Evolutionary conservation across 1,140 invertebrate genomes (phyloP).

Genomic region (Monomorium pharaonis): DNA sequence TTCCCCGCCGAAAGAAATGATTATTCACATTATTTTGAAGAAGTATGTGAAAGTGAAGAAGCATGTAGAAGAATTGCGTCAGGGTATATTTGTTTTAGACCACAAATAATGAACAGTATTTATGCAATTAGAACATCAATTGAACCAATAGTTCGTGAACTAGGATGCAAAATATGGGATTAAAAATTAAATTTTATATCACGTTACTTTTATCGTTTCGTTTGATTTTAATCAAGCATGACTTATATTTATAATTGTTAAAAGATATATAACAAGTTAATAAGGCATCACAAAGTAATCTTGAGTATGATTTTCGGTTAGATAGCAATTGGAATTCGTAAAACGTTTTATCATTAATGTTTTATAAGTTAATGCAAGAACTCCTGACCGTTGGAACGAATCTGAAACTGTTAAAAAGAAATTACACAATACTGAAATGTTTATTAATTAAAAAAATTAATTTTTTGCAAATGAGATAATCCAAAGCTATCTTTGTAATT

Average conservation of each 20-base stretch:
- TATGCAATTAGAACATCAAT: neutral
- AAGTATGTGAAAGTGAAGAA: too few relatives aligned
- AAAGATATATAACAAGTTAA: constrained; percentile 32
- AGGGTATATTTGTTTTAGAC: neutral
- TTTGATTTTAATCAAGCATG: constrained; percentile 16
- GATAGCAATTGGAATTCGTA: constrained; percentile 25
- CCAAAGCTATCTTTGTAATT: neutral
- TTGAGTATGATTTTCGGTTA: constrained; percentile 25
- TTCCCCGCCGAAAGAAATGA: neutral
- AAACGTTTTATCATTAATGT: constrained; percentile 38
- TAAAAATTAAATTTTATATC: neutral
- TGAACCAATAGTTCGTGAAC: neutral
- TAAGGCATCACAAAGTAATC: neutral
- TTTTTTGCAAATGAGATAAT: neutral
- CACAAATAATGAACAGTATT: neutral
- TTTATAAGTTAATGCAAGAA: neutral
- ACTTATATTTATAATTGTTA: constrained; percentile 5
- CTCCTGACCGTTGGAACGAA: neutral
- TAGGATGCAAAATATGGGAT: neutral
- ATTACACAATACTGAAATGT: neutral
- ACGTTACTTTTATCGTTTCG: neutral
- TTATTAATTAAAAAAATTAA: neutral
- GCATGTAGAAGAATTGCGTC: neutral
- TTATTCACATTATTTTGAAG: neutral
- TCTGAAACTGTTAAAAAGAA: neutral